phyloP scores from a whole-genome alignment of 2,113 vertebrate species.

The Brachypodius melanocephalos region DNA sequence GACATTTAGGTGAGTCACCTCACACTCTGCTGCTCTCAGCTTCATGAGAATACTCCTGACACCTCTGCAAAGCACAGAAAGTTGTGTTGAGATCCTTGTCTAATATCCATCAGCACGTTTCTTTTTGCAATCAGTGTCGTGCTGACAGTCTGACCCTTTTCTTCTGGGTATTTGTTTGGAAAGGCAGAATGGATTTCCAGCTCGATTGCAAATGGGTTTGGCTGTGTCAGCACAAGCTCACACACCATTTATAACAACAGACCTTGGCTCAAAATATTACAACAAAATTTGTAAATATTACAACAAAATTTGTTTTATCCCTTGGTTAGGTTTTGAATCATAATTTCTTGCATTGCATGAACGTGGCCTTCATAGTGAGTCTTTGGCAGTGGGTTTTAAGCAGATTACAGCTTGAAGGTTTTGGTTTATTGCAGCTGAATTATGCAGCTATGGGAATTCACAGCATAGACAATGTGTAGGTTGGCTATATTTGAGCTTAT shows the following conservation, averaged over 20 bases:
- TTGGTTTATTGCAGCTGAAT: background rate
- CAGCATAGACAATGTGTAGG: background rate
- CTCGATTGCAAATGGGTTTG: background rate
- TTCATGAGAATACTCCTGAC: background rate
- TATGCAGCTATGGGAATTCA: background rate
- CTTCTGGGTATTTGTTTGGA: background rate
- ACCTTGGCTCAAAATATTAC: background rate
- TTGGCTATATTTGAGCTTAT: background rate
- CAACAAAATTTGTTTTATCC: background rate
- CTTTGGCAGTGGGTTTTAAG: background rate
- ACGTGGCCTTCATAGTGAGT: background rate
- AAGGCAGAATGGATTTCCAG: background rate
- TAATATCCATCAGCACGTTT: background rate
- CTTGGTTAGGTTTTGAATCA: background rate
- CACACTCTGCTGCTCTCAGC: background rate
- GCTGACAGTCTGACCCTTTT: background rate
- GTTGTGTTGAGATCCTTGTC: background rate
- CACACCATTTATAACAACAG: background rate
- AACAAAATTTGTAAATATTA: background rate
- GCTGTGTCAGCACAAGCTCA: background rate
- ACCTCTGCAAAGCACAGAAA: background rate
- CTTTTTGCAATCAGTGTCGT: background rate
- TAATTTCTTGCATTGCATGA: background rate
- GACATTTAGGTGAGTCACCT: constrained; percentile 86
- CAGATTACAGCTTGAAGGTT: background rate